These are phyloP conservation scores for Tenthredo livida DNA, from an alignment of 2,888 invertebrate species.

Conservation along the genomic window DNA sequence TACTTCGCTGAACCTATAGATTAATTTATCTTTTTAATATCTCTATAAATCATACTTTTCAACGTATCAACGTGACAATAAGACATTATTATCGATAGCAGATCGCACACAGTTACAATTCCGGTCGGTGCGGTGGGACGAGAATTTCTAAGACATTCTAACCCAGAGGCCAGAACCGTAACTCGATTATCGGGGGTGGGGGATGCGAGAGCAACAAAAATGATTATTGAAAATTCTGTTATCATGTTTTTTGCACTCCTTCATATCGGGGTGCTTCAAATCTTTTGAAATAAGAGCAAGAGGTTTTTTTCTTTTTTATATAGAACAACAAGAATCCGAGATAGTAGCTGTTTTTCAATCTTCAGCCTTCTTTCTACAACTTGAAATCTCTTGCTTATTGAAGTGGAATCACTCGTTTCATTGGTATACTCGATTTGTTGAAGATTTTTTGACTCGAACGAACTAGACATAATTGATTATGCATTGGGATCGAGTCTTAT, in stretches of 20 bases:
- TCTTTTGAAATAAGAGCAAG: not conserved
- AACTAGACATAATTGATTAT: not conserved
- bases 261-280: not conserved
- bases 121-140: not conserved
- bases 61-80: conserved; percentile 43
- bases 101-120: not conserved
- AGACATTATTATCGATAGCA: conserved; percentile 37
- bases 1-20: not conserved
- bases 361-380: not conserved
- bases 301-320: not conserved
- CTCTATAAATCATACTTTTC: conserved; percentile 48
- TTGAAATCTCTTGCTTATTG: not conserved
- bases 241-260: not conserved
- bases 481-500: not conserved
- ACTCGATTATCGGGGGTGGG: not conserved
- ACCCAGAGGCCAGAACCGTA: not conserved
- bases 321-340: not conserved
- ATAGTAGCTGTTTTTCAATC: not conserved
- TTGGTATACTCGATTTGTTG: not conserved
- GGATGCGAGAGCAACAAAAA: not conserved
- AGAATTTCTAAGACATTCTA: not conserved
- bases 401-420: not conserved
- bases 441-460: not conserved
- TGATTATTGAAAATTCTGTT: not conserved
- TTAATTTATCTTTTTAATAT: conserved; percentile 41